A percentile compares a stretch with the other conserved stretches of the same genome.
Conservation (phyloP, 2,797 vertebrate species). For the Okamejei kenojei region DNA sequence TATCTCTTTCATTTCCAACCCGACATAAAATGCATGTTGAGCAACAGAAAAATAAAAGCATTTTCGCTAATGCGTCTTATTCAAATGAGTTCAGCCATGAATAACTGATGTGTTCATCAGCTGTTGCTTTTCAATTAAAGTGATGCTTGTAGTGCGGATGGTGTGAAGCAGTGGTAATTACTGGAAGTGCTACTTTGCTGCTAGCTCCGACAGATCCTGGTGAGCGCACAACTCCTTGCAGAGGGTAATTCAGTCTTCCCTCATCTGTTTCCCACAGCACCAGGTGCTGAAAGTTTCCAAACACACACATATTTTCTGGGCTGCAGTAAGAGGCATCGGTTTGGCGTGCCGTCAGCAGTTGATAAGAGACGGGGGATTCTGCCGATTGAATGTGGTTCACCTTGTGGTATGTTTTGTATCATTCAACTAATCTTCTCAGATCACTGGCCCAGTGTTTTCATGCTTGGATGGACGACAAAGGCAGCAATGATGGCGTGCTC, state of each 20-base stretch:
- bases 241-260: neutral
- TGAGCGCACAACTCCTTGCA: neutral
- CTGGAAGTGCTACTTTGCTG: conserved; percentile 8
- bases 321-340: neutral
- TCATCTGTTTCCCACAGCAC: neutral
- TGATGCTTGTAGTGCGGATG: neutral
- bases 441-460: neutral
- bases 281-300: neutral
- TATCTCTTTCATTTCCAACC: neutral
- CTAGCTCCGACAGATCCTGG: neutral
- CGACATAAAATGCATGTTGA: neutral
- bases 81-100: conserved; percentile 25
- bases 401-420: conserved; percentile 1
- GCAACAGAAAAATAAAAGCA: neutral
- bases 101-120: conserved; percentile 29
- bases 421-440: conserved; percentile 21
- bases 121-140: conserved; percentile 31
- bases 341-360: neutral
- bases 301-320: neutral
- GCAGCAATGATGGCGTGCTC: neutral
- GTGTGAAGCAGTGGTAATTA: conserved; percentile 22
- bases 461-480: conserved; percentile 34
- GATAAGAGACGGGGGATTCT: neutral
- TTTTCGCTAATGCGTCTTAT: neutral
- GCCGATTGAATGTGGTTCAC: neutral